These are phyloP conservation scores for Arion vulgaris DNA, from an alignment of 1,140 invertebrate species.

Conservation along the genomic window DNA sequence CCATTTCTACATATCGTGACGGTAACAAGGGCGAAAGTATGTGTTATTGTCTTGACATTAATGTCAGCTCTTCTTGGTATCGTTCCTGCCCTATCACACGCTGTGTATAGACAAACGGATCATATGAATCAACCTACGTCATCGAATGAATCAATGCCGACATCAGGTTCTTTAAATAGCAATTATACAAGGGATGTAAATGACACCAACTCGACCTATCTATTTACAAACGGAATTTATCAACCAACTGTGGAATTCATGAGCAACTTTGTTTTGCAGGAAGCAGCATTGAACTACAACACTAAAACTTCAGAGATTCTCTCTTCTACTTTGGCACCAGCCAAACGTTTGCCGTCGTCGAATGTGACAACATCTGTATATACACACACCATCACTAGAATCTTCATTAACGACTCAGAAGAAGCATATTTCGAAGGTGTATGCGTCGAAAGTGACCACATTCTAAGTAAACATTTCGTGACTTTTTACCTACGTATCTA, in stretches of 20 bases:
- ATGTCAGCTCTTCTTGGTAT: slow-evolving; percentile 17
- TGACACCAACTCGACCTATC: background rate
- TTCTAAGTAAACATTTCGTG: slow-evolving; percentile 46
- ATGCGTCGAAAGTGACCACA: background rate
- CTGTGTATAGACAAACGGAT: background rate
- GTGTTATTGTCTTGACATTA: background rate
- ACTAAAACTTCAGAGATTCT: background rate
- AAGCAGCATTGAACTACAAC: background rate
- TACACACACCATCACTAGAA: background rate
- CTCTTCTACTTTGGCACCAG: background rate
- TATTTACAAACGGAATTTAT: background rate
- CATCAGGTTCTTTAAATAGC: background rate
- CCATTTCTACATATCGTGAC: slow-evolving; percentile 53
- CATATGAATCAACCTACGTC: background rate
- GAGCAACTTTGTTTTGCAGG: background rate
- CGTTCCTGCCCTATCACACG: slow-evolving; percentile 16
- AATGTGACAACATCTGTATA: background rate
- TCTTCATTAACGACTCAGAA: too few species aligned
- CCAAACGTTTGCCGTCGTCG: background rate
- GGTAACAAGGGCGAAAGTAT: slow-evolving; percentile 17
- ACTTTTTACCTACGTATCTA: slow-evolving; percentile 59
- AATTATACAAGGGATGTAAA: background rate
- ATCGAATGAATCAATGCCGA: background rate
- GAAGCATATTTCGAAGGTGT: background rate
- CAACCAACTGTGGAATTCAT: background rate